phyloP scores from a whole-genome alignment of 2,113 vertebrate genomes.

The Callorhinus ursinus region DNA sequence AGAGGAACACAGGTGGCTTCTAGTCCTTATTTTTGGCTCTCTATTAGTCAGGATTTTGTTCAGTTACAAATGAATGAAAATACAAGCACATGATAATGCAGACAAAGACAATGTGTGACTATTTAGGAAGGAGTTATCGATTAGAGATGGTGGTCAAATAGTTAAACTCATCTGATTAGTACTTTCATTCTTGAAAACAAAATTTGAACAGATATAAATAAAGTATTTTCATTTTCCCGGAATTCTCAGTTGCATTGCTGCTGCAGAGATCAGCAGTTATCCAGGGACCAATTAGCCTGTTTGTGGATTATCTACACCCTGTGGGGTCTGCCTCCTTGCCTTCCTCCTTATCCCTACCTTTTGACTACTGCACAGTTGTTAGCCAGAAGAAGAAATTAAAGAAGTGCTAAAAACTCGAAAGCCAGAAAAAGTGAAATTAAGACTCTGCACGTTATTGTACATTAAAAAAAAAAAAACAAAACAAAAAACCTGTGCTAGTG shows the following conservation, averaged over 20 bases:
- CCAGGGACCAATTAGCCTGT: conserved; percentile 76
- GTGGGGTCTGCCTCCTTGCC: conserved; percentile 43
- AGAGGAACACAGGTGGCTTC: neutral
- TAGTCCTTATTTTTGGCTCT: neutral
- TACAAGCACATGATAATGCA: neutral
- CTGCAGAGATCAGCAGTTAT: conserved; percentile 56
- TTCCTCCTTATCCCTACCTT: conserved; percentile 24
- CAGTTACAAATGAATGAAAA: conserved; percentile 13
- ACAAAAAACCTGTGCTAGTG: neutral
- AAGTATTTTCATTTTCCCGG: conserved; percentile 55
- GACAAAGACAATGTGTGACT: neutral
- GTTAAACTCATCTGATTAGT: conserved; percentile 53
- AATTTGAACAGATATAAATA: conserved; percentile 58
- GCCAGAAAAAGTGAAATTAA: conserved; percentile 4
- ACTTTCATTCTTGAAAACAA: conserved; percentile 51
- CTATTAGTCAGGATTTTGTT: conserved; percentile 32
- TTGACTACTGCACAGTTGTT: conserved; percentile 59
- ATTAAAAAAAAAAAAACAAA: neutral
- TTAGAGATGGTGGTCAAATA: conserved; percentile 48
- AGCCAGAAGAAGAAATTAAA: conserved; percentile 45
- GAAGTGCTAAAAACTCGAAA: conserved; percentile 27
- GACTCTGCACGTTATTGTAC: neutral
- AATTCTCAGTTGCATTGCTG: conserved; percentile 4
- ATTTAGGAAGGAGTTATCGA: conserved; percentile 25
- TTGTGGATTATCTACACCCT: conserved; percentile 71